A percentile compares a stretch with the other conserved stretches of the same genome.
Evolutionary conservation across 2,888 invertebrate genomes (phyloP).

Genomic region (Caenorhabditis parvicauda): DNA sequence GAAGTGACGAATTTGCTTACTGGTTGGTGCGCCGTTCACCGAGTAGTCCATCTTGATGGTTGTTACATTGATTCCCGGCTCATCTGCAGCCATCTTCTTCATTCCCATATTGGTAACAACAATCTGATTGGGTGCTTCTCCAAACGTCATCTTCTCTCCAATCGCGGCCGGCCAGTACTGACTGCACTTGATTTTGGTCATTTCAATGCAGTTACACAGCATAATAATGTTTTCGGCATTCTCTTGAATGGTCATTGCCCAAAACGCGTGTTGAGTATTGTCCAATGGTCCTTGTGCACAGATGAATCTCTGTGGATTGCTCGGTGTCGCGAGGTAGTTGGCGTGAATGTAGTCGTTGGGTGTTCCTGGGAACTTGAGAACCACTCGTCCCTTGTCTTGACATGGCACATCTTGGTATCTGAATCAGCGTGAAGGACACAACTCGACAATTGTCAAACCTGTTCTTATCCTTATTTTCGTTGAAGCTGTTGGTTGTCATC

Average conservation of each 20-base stretch:
- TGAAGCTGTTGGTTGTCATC: slow-evolving; percentile 36
- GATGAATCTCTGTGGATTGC: slow-evolving; percentile 37
- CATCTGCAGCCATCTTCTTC: slow-evolving; percentile 10
- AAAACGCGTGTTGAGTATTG: slow-evolving; percentile 23
- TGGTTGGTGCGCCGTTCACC: slow-evolving; percentile 4
- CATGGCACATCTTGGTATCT: slow-evolving; percentile 42
- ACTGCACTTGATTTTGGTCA: slow-evolving; percentile 24
- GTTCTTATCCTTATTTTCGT: slow-evolving; percentile 36
- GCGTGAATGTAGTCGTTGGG: slow-evolving; percentile 42
- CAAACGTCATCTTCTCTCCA: slow-evolving; percentile 16
- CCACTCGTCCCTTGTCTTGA: slow-evolving; percentile 33
- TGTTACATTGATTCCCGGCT: slow-evolving; percentile 15
- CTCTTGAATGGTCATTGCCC: slow-evolving; percentile 30
- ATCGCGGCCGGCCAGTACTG: slow-evolving; percentile 24
- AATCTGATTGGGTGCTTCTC: slow-evolving; percentile 17
- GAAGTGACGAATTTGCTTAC: slow-evolving; percentile 24
- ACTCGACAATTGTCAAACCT: slow-evolving; percentile 11
- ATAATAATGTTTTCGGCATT: slow-evolving; percentile 23
- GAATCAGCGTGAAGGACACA: no score
- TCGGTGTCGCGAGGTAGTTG: slow-evolving; percentile 35
- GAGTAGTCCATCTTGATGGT: slow-evolving; percentile 18
- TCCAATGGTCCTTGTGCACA: slow-evolving; percentile 43
- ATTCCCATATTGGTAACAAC: slow-evolving; percentile 7
- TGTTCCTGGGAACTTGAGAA: slow-evolving; percentile 27
- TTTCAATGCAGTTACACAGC: slow-evolving; percentile 47